These are phyloP conservation scores for Phyllopteryx taeniolatus DNA, from an alignment of 2,113 vertebrate species.

Conservation along the genomic window DNA sequence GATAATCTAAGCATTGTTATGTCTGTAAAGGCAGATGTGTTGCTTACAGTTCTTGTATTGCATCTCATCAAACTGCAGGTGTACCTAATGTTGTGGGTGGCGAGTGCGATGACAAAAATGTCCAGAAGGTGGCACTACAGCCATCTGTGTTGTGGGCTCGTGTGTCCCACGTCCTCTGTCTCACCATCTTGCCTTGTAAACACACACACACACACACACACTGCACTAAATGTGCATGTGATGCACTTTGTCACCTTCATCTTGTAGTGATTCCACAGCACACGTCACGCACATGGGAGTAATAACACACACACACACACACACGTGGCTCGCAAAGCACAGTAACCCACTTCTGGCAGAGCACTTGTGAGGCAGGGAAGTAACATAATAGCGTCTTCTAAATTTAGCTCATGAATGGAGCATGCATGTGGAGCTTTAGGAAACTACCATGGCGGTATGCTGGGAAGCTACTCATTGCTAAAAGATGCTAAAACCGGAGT, in stretches of 20 bases:
- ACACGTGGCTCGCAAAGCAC: conserved; percentile 48
- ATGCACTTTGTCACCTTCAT: conserved; percentile 53
- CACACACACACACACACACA: conserved; percentile 13
- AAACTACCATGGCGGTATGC: conserved; percentile 28
- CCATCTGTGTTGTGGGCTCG: conserved; percentile 11
- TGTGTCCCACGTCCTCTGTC: background rate
- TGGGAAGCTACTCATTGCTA: conserved; percentile 31
- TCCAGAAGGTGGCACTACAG: conserved; percentile 58
- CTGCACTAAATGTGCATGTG: conserved; percentile 45
- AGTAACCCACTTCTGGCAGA: conserved; percentile 70
- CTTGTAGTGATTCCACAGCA: conserved; percentile 37
- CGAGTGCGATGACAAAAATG: conserved; percentile 24
- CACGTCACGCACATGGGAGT: conserved; percentile 20
- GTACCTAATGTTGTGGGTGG: background rate
- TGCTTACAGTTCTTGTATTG: too few species aligned
- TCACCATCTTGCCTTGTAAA: background rate
- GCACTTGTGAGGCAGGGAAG: conserved; percentile 24
- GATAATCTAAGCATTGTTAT: background rate
- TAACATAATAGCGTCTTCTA: conserved; percentile 66
- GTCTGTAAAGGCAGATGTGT: background rate
- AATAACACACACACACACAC: conserved; percentile 8
- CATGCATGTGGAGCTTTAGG: conserved; percentile 32
- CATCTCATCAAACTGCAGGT: background rate
- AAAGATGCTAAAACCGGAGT: background rate
- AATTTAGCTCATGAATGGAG: conserved; percentile 60